Base-by-base conservation (phyloP, 2,888 invertebrate species). In the Lycophotia porphyrea region DNA sequence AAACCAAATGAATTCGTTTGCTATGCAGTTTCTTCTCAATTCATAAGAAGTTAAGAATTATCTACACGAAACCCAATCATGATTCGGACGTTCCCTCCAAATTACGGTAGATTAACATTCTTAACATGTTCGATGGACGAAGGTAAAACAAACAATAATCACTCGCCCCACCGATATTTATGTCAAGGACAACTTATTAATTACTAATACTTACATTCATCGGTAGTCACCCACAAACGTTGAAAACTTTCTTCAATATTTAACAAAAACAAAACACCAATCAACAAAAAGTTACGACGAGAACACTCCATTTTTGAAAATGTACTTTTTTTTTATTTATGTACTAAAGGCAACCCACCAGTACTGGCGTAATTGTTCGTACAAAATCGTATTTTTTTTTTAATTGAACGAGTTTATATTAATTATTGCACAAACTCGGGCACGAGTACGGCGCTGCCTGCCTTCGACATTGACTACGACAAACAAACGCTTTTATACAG, bases 141-240 rank as follows among this genome's bases (percentile, higher is more conserved):
- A 42, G 67, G 52, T 42, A 60, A 63, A 68, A 64, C 52, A 52
- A 80, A 74, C 60, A 64, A 74, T 36, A 52, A 44, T 65, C 67
- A 60, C n/a, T 64, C 34, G 27, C 52, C 18, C 66, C 27, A 39
- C 55, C 47, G 58, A 66, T 66, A 58, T 36, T 36, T 15, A 71
- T 36, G 58, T 76, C 81, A 80, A 82, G 67, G 55, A 55, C 31
- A 21, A 34, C 21, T 71, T 71, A 21, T 44, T 21, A 49, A 31
- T 39, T 36, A n/a, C 15, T 68, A 42, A 58, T 24, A 90, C 95
- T 95, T 90, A 95, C 95, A 88, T 85, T 95, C 95, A 80, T 95
- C 95, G 2, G 95, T 95, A 31, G 94, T 93, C 52, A 93, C 79
- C 92, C 92, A 93, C 71, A 34, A 7, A 68, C 69, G 80, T 80